Conservation (phyloP, 2,797 vertebrate genomes). For the Megalops cyprinoides region DNA sequence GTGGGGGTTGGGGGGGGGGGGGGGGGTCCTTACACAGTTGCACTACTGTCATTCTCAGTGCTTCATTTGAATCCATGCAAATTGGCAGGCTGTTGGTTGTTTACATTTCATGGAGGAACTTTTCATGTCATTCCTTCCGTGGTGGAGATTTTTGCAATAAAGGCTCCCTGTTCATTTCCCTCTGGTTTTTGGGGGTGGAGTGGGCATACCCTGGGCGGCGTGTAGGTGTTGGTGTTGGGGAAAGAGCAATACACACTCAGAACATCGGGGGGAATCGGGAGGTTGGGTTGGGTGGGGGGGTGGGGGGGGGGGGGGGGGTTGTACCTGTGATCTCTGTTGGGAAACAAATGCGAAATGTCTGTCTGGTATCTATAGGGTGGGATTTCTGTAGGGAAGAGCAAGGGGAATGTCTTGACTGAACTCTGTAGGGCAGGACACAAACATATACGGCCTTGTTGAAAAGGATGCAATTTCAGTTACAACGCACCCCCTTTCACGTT, state of each 20-base stretch:
- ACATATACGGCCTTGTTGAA: too few relatives aligned
- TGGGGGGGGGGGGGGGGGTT: too few relatives aligned
- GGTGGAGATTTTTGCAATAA: background rate
- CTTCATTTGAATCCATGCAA: too few relatives aligned
- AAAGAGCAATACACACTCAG: background rate
- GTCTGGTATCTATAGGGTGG: background rate
- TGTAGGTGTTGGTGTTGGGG: background rate
- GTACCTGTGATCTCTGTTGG: background rate
- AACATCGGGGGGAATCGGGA: background rate
- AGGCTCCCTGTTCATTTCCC: background rate
- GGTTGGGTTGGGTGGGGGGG: too few relatives aligned
- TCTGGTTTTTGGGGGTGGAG: background rate
- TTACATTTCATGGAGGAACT: background rate
- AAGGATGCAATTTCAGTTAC: background rate
- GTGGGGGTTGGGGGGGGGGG: too few relatives aligned
- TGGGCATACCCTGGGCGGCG: background rate
- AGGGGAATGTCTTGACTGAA: background rate
- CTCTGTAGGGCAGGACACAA: too few relatives aligned
- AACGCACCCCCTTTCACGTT: too few relatives aligned
- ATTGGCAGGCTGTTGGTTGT: background rate
- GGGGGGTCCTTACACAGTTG: too few relatives aligned
- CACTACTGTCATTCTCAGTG: too few relatives aligned
- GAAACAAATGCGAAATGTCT: background rate
- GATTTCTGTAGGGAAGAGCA: background rate
- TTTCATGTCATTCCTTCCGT: too few relatives aligned